Evolutionary conservation across 2,797 vertebrate species (phyloP), one percentile per base, ranked within the genome.

Genomic region (Typhlichthys eigenmanni): DNA sequence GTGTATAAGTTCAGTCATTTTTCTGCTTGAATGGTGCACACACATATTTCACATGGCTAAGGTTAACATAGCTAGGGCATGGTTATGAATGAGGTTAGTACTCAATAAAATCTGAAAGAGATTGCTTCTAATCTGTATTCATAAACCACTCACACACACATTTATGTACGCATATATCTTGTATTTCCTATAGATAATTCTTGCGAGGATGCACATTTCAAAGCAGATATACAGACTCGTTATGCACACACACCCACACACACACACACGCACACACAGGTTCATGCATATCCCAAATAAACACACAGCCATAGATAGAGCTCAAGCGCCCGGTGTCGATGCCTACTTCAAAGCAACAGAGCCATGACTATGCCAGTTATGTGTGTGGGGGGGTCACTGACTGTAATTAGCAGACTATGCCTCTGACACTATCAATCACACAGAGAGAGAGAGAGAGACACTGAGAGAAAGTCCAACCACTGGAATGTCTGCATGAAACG

Each of bases 21-120:
- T 49, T 13, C 29, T 59, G 46, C 13, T 24, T 19, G 1, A 82
- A 76, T 72, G 75, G 74, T 79, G 76, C 81, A 83, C 76, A 86
- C 82, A 81, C 68, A 86, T 86, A 69, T 81, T 84, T 85, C 68
- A 77, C 83, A 87, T 87, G 80, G 81, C 84, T 85, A 85, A 84
- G 88, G 85, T 84, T 78, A 32, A 85, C 78, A 87, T 84, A 79
- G 78, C 69, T 74, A 74, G 76, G 72, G 72, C 79, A 64, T 89
- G 86, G 88, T 89, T 90, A 88, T 75, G 69, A 12, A 9, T 79
- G 85, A 12, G 82, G 85, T 43, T 43, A 43, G 38, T 80, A 82
- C 75, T 85, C 79, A 77, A 81, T 84, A 75, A 79, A 78, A 86
- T 87, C 80, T 71, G 80, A 84, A 67, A 67, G 66, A 79, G 84